Evolutionary conservation across 2,888 invertebrate species (phyloP).

Genomic region (Catocala nupta): DNA sequence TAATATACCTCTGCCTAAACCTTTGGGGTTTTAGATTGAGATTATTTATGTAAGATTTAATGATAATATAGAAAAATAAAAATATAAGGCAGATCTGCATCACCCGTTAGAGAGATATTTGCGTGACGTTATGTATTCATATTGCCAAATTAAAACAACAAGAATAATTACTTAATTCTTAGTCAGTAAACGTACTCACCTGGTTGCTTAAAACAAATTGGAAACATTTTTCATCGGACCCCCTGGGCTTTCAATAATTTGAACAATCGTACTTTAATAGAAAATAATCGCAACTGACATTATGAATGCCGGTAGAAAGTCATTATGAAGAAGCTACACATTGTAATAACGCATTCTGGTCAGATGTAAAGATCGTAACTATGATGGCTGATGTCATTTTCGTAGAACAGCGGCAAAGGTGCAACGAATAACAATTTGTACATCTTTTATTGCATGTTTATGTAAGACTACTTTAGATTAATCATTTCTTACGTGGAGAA

Average conservation of each 20-base stretch:
- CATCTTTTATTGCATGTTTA: not conserved
- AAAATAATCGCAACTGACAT: not conserved
- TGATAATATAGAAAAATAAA: too few species aligned
- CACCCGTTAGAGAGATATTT: too few species aligned
- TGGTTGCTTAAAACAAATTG: too few species aligned
- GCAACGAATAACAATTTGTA: not conserved
- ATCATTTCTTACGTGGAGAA: not conserved
- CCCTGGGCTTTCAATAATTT: not conserved
- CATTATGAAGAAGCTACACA: not conserved
- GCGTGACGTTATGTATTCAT: too few species aligned
- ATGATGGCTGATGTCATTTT: conserved; percentile 10
- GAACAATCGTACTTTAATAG: too few species aligned
- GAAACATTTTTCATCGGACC: not conserved
- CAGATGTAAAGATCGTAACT: not conserved
- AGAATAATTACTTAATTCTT: too few species aligned
- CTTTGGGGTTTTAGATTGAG: too few species aligned
- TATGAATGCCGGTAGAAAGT: conserved; percentile 1
- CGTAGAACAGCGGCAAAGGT: not conserved
- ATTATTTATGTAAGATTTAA: too few species aligned
- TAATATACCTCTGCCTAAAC: too few species aligned
- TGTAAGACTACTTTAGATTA: not conserved
- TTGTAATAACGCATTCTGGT: not conserved
- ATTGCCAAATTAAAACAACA: too few species aligned
- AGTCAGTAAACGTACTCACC: too few species aligned
- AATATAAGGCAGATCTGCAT: too few species aligned